Conservation (phyloP, 2,113 vertebrate species). For the Ivindomyrus marchei region DNA sequence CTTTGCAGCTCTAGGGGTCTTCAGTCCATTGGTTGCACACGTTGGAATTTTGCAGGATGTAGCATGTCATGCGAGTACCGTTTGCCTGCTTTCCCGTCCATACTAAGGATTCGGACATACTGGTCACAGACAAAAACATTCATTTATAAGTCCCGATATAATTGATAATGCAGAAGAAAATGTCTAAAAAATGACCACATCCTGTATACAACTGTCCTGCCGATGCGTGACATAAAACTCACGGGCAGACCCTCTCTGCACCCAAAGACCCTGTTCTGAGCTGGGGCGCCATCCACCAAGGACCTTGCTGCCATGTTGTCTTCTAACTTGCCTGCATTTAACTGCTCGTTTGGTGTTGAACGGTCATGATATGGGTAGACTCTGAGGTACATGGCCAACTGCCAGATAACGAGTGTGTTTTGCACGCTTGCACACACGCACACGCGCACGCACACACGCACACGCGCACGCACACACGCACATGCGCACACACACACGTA, state of each 20-base stretch:
- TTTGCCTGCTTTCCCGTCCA: not conserved
- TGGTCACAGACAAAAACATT: not conserved
- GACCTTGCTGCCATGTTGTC: not conserved
- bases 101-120: not conserved
- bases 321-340: not conserved
- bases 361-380: not conserved
- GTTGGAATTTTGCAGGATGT: not conserved
- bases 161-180: not conserved
- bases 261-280: not conserved
- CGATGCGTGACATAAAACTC: not conserved
- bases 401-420: not conserved
- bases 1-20: not conserved
- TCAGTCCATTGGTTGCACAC: not conserved
- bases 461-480: not conserved
- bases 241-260: not conserved
- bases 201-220: not conserved
- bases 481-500: not conserved
- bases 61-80: not conserved
- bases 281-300: rapidly evolving
- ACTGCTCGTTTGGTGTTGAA: not conserved
- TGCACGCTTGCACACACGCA: not conserved
- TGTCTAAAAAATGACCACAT: not conserved
- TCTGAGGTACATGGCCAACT: not conserved
- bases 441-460: not conserved
- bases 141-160: not conserved